Percentiles rank a stretch among this genome's conserved stretches.
Evolutionary conservation across 2,888 invertebrate genomes (phyloP).

Genomic region (Hydrotaea cyrtoneurina): DNA sequence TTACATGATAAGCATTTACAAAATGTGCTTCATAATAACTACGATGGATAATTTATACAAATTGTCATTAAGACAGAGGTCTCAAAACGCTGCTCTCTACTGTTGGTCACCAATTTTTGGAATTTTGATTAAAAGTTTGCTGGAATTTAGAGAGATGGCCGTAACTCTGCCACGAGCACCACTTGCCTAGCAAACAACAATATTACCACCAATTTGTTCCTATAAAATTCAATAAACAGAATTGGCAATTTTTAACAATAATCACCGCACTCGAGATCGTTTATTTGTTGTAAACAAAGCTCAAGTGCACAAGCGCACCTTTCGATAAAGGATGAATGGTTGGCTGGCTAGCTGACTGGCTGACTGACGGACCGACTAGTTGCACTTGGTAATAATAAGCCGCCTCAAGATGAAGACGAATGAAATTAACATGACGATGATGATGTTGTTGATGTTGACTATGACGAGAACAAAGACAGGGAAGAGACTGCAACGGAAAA

Average conservation of each 20-base stretch:
- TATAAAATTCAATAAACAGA: constrained; percentile 1
- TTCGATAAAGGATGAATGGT: neutral
- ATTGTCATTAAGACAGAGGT: no score
- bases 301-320: constrained; percentile 17
- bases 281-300: neutral
- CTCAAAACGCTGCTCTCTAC: no score
- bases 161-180: no score
- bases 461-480: neutral
- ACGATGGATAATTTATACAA: no score
- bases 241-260: neutral
- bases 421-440: constrained; percentile 15
- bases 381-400: neutral
- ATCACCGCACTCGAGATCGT: neutral
- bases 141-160: no score
- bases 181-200: neutral
- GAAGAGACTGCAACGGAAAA: constrained; percentile 16
- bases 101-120: no score
- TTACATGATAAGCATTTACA: no score
- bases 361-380: neutral
- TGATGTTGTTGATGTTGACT: constrained; percentile 51
- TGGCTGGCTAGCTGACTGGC: neutral
- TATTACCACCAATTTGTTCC: neutral
- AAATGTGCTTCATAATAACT: no score
- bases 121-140: no score
- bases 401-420: neutral